Conservation (phyloP, 2,797 vertebrate species). For the Echiichthys vipera region DNA sequence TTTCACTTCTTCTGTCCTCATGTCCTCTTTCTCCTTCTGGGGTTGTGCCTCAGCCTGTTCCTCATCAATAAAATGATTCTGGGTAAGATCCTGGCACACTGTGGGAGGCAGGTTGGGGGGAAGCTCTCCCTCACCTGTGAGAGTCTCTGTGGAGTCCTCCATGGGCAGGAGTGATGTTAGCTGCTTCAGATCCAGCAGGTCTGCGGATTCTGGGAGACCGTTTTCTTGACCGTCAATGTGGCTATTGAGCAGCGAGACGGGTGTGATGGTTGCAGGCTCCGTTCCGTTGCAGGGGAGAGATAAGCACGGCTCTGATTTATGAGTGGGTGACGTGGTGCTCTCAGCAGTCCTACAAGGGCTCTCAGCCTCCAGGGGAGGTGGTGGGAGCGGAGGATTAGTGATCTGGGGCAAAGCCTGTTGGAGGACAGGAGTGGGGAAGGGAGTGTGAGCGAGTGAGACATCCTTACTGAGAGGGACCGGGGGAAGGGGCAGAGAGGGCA, state of each 20-base stretch:
- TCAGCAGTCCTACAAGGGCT: conserved; percentile 72
- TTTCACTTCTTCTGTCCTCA: conserved; percentile 60
- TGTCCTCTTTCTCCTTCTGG: conserved; percentile 52
- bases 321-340: conserved; percentile 45
- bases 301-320: conserved; percentile 66
- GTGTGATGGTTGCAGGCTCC: conserved; percentile 28
- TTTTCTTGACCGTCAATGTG: conserved; percentile 31
- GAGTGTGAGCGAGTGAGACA: conserved; percentile 41
- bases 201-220: conserved; percentile 29
- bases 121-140: conserved; percentile 75
- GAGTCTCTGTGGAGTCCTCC: conserved; percentile 85
- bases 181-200: conserved; percentile 64
- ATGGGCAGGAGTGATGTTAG: conserved; percentile 56
- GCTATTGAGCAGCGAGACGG: conserved; percentile 35
- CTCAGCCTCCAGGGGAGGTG: conserved; percentile 43
- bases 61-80: conserved; percentile 28
- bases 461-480: conserved; percentile 52
- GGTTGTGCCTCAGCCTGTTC: conserved; percentile 38
- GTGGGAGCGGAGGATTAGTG: conserved; percentile 57
- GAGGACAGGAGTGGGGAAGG: conserved; percentile 61
- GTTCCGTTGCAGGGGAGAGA: conserved; percentile 68
- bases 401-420: conserved; percentile 70
- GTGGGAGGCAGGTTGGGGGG: conserved; percentile 17
- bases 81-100: conserved; percentile 18
- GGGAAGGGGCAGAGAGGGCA: conserved; percentile 79